Percentiles rank a stretch among this genome's conserved stretches.
Conservation (phyloP, 1,140 invertebrate species). For the Drosophila obscura region DNA sequence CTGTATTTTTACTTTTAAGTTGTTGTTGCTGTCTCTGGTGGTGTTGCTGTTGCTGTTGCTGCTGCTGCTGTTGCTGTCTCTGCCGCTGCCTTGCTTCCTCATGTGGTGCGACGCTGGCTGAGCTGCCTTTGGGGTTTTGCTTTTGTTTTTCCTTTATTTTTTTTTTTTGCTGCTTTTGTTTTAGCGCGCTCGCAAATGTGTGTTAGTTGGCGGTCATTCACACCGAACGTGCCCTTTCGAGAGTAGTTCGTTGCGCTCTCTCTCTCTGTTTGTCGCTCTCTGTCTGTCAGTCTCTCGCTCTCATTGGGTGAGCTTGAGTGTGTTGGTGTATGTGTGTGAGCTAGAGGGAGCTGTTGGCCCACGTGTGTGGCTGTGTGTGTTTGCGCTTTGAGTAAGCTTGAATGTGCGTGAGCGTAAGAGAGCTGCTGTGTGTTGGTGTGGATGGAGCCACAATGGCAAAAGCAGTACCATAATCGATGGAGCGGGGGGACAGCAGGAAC, state of each 20-base stretch:
- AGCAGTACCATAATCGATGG: background rate
- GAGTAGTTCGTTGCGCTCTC: slow-evolving; percentile 47
- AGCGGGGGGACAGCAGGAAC: slow-evolving; percentile 11
- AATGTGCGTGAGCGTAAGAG: slow-evolving; percentile 7
- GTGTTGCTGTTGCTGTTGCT: slow-evolving; percentile 42
- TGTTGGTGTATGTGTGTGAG: slow-evolving; percentile 11
- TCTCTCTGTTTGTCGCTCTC: slow-evolving; percentile 27
- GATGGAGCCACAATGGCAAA: too few relatives aligned
- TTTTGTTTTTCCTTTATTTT: slow-evolving; percentile 26
- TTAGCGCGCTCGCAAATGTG: slow-evolving; percentile 83
- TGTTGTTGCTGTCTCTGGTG: slow-evolving; percentile 47
- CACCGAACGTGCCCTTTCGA: slow-evolving; percentile 81
- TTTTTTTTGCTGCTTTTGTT: slow-evolving; percentile 68
- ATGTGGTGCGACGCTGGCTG: slow-evolving; percentile 37
- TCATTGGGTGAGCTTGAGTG: slow-evolving; percentile 9
- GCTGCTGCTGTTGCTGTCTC: slow-evolving; percentile 35
- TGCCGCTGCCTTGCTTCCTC: slow-evolving; percentile 58
- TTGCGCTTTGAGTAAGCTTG: background rate
- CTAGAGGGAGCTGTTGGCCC: background rate
- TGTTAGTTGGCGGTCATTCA: slow-evolving; percentile 83
- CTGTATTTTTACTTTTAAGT: slow-evolving; percentile 71
- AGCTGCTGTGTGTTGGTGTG: slow-evolving; percentile 9
- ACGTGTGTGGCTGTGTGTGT: slow-evolving; percentile 11
- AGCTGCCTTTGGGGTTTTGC: slow-evolving; percentile 51
- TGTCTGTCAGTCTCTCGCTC: slow-evolving; percentile 12